A percentile compares a stretch with the other conserved stretches of the same genome.
phyloP scores from a whole-genome alignment of 2,113 vertebrate species.

The Rhadina sibilatrix region DNA sequence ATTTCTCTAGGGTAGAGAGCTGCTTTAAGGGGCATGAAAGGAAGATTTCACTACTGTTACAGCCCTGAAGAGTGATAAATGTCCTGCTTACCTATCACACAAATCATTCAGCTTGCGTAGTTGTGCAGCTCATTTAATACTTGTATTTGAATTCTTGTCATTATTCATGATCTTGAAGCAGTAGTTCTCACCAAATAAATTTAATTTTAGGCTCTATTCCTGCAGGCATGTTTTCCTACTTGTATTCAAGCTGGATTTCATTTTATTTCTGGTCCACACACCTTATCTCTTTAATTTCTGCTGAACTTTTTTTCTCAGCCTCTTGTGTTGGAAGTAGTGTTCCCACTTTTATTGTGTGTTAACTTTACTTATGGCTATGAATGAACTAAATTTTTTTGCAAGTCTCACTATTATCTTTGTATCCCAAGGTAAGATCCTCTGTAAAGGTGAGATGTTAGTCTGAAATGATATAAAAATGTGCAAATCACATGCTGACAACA shows the following conservation, averaged over 20 bases:
- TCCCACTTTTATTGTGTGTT: neutral
- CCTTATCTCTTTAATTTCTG: neutral
- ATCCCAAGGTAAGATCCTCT: neutral
- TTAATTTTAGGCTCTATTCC: neutral
- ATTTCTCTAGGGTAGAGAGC: neutral
- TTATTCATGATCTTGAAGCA: neutral
- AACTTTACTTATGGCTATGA: neutral
- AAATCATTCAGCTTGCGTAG: neutral
- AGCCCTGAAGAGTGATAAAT: neutral
- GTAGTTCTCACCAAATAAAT: neutral
- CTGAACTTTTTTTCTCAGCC: neutral
- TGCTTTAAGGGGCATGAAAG: neutral
- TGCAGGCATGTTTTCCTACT: neutral
- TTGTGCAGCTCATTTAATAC: neutral
- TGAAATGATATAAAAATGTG: neutral
- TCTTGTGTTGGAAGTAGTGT: neutral
- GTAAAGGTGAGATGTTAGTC: neutral
- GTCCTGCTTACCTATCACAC: neutral
- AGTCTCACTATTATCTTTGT: neutral
- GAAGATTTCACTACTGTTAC: neutral
- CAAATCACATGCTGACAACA: fast-evolving
- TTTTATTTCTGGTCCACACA: neutral
- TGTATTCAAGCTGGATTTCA: neutral
- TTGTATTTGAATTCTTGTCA: neutral
- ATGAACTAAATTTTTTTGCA: neutral